Evolutionary conservation across 2,888 invertebrate species (phyloP), one percentile per base, ranked within the genome.

Genomic region (Lottia gigantea): DNA sequence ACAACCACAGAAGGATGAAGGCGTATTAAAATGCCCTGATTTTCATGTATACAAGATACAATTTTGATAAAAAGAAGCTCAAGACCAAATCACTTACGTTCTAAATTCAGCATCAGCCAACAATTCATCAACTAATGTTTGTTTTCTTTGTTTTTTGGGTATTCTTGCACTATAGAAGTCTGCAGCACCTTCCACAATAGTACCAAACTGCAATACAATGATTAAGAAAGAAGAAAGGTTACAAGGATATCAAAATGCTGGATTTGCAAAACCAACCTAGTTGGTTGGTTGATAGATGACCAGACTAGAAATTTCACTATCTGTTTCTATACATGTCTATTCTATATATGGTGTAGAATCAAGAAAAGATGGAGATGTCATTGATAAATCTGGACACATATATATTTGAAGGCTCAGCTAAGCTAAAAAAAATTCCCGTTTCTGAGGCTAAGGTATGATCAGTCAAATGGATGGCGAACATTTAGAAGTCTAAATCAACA

Each of bases 61-160:
- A 45, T 1, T 23, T 11, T 11, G 12, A 12, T 66, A 46, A 6
- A 46, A 23, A n/a, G n/a, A n/a, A 46, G 31, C 31, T 31, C 6
- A 6, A 40, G 40, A 40, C 2, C 31, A 31, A 31, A 31, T 31
- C 8, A 82, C 84, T 73, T 75, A 88, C 88, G 82, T 82, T 76
- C 85, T 84, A 73, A 96, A 94, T 78, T 95, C 93, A 0, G 95
- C 94, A 90, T 98, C 95, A 0, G 94, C 94, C 85, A 98, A 89
- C 2, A 98, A 91, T 85, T 99, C 98, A 78, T 98, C 97, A 0
- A 98, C 97, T 83, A 98, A 91, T 0, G 96, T 95, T 71, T 92
- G 91, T 88, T 96, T 97, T 40, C 96, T 91, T 81, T 95, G 92
- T 85, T 95, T 96, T 82, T 93, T 94, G 0, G 95, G 93, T 72